phyloP scores from a whole-genome alignment of 2,113 vertebrate genomes.

The Ceyx cyanopectus region DNA sequence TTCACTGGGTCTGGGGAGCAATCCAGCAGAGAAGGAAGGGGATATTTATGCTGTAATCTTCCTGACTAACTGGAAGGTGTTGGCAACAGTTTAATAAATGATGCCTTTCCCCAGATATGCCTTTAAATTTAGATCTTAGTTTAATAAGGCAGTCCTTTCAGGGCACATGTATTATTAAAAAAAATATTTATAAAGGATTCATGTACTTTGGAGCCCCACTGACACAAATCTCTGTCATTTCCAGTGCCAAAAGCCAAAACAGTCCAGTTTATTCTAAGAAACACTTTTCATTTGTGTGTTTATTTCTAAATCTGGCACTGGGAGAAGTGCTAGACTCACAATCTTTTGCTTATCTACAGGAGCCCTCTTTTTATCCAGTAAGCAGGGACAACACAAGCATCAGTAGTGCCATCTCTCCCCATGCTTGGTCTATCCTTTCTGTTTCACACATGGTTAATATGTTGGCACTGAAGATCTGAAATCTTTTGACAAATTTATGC shows the following conservation, averaged over 20 bases:
- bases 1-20: background rate
- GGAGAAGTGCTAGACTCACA: background rate
- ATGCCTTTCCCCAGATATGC: background rate
- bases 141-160: constrained; percentile 49
- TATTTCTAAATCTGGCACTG: background rate
- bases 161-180: constrained; percentile 64
- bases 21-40: background rate
- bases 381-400: background rate
- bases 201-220: constrained; percentile 39
- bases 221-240: constrained; percentile 48
- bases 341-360: constrained; percentile 13
- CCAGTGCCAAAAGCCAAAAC: constrained; percentile 28
- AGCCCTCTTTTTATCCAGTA: background rate
- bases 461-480: background rate
- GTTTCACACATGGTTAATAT: background rate
- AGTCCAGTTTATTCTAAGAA: constrained; percentile 23
- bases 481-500: background rate
- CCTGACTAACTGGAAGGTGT: background rate
- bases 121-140: constrained; percentile 49
- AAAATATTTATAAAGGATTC: constrained; percentile 67
- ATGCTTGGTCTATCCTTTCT: background rate
- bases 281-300: background rate
- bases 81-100: constrained; percentile 2
- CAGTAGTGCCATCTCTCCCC: background rate
- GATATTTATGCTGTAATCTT: background rate